phyloP scores from a whole-genome alignment of 2,888 invertebrate species.

The Heteromurus nitidus region DNA sequence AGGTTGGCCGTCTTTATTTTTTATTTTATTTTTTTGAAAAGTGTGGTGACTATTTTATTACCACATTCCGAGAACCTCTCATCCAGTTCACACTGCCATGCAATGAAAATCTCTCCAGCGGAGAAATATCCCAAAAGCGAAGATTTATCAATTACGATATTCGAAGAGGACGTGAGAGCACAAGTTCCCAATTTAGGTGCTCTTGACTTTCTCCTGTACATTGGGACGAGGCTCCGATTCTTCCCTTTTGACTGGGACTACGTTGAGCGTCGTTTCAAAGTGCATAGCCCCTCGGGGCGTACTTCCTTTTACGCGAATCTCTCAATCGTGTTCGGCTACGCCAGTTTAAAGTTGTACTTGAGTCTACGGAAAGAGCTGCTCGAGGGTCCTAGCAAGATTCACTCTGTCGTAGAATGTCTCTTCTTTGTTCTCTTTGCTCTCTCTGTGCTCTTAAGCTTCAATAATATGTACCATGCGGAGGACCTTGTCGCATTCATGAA shows the following conservation, averaged over 20 bases:
- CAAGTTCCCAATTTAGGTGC: conserved; percentile 6
- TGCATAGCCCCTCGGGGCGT: conserved; percentile 8
- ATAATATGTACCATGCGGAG: conserved; percentile 54
- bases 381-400: conserved; percentile 49
- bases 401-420: conserved; percentile 53
- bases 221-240: conserved; percentile 44
- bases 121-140: conserved; percentile 35
- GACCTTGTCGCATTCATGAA: conserved; percentile 59
- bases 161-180: conserved; percentile 19
- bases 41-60: too few species aligned
- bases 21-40: too few species aligned
- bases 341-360: conserved; percentile 53
- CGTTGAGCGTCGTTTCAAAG: conserved; percentile 27
- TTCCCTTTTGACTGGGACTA: conserved; percentile 60
- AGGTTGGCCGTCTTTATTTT: too few species aligned
- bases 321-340: conserved; percentile 50
- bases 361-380: conserved; percentile 40
- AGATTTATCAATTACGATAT: conserved; percentile 44
- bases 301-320: conserved; percentile 33
- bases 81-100: too few species aligned
- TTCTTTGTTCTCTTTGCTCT: conserved; percentile 64
- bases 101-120: conserved; percentile 48
- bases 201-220: conserved; percentile 34
- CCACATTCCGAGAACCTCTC: too few species aligned
- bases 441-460: conserved; percentile 51